Evolutionary conservation across 2,113 vertebrate genomes (phyloP).

Genomic region (Cephalopholis sonnerati): DNA sequence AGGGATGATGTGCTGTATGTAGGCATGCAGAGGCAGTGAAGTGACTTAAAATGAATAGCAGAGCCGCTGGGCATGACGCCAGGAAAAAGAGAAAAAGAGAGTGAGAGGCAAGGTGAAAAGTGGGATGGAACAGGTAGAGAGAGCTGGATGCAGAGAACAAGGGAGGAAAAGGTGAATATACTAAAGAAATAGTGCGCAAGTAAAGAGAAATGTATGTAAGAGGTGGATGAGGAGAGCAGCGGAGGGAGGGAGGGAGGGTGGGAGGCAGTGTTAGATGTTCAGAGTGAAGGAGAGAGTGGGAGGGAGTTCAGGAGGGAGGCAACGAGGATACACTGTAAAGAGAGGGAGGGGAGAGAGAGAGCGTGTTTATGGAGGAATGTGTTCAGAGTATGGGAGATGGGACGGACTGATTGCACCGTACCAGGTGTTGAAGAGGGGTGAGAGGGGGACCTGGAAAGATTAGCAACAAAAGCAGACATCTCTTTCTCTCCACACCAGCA

Average conservation of each 20-base stretch:
- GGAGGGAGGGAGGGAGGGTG: conserved; percentile 21
- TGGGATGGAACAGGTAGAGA: conserved; percentile 22
- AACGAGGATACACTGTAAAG: conserved; percentile 64
- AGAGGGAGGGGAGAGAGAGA: conserved; percentile 52
- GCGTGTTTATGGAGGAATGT: conserved; percentile 74
- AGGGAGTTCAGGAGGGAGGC: conserved; percentile 72
- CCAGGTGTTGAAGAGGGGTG: conserved; percentile 49
- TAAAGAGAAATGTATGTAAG: conserved; percentile 26
- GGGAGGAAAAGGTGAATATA: conserved; percentile 18
- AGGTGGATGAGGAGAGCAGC: conserved; percentile 37
- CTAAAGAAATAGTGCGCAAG: conserved; percentile 27
- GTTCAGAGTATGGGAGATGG: conserved; percentile 65
- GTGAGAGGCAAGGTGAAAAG: conserved; percentile 21
- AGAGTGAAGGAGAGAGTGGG: conserved; percentile 67
- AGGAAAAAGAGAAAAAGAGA: conserved; percentile 25
- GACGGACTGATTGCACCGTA: conserved; percentile 62
- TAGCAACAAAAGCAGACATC: conserved; percentile 43
- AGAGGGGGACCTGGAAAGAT: conserved; percentile 30
- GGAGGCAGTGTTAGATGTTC: conserved; percentile 57
- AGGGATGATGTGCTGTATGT: conserved; percentile 33
- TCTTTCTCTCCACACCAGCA: conserved; percentile 29
- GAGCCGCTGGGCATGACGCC: conserved; percentile 27
- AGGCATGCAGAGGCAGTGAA: conserved; percentile 47
- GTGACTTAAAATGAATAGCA: conserved; percentile 50
- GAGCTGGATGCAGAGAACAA: conserved; percentile 16